Conservation (phyloP, 2,888 invertebrate species). For the Patella depressa region DNA sequence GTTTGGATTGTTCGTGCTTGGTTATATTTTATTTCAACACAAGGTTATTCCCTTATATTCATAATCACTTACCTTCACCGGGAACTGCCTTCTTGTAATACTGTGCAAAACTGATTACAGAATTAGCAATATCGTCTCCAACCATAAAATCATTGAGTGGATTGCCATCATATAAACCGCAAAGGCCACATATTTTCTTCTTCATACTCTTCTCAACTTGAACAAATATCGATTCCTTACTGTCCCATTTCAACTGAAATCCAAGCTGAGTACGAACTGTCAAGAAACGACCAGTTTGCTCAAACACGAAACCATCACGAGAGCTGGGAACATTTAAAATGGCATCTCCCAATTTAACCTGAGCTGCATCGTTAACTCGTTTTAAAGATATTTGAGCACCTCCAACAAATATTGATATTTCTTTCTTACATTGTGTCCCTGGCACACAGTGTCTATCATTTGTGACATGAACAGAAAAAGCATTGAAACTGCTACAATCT, state of each 20-base stretch:
- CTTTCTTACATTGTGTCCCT: conserved; percentile 73
- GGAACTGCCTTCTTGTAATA: conserved; percentile 54
- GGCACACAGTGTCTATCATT: conserved; percentile 74
- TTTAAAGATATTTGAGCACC: conserved; percentile 73
- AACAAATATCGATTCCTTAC: conserved; percentile 70
- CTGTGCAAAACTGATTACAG: conserved; percentile 51
- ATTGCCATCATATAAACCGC: conserved; percentile 84
- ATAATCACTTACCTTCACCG: conserved; percentile 34
- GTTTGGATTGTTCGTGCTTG: too few relatives aligned
- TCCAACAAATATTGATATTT: conserved; percentile 80
- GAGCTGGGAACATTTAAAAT: conserved; percentile 46
- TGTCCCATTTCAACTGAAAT: conserved; percentile 84
- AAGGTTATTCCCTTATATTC: too few relatives aligned
- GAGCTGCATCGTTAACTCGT: conserved; percentile 43
- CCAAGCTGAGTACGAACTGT: conserved; percentile 78
- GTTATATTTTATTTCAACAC: too few relatives aligned
- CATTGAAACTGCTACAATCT: conserved; percentile 76
- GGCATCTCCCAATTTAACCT: conserved; percentile 46
- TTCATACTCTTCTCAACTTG: conserved; percentile 74
- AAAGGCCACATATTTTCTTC: conserved; percentile 86
- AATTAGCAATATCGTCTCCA: conserved; percentile 72
- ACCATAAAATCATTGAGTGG: conserved; percentile 79
- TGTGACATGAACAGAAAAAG: conserved; percentile 78
- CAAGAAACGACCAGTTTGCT: conserved; percentile 81
- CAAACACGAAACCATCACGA: conserved; percentile 79